A percentile compares a stretch with the other conserved stretches of the same genome.
These are phyloP conservation scores for Oikopleura albicans DNA, from an alignment of 23 tunicate species.

Conservation along the genomic window DNA sequence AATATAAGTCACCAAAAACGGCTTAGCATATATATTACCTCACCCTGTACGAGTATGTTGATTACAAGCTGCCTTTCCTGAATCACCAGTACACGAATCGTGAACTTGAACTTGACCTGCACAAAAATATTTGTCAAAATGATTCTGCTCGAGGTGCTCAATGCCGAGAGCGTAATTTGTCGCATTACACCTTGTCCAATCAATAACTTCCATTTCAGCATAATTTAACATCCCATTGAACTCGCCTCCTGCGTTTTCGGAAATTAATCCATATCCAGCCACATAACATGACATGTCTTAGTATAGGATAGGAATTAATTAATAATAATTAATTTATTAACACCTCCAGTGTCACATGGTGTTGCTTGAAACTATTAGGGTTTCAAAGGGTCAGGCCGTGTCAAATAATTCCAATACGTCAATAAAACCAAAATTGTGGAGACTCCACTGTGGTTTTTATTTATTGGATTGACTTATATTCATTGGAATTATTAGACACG, in stretches of 20 bases:
- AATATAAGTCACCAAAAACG: too few relatives aligned
- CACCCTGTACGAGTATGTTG: background rate
- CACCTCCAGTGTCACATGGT: too few relatives aligned
- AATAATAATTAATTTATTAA: too few relatives aligned
- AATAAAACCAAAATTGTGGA: background rate
- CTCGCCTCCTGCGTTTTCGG: too few relatives aligned
- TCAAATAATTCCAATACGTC: background rate
- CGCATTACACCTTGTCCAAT: background rate
- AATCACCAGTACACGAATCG: constrained; percentile 3
- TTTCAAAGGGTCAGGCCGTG: too few relatives aligned
- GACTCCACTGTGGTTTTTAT: background rate
- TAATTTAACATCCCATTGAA: too few relatives aligned
- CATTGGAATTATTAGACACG: too few relatives aligned
- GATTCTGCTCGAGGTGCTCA: background rate
- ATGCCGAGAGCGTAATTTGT: background rate
- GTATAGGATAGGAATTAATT: too few relatives aligned
- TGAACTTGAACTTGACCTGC: background rate
- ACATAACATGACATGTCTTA: background rate
- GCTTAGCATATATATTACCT: too few relatives aligned
- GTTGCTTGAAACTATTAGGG: too few relatives aligned
- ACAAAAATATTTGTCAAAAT: background rate
- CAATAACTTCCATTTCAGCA: background rate
- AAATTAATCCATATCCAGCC: background rate
- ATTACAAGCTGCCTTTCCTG: background rate
- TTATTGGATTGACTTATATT: too few relatives aligned